Evolutionary conservation across 2,113 vertebrate genomes (phyloP).

Genomic region (Athene noctua): DNA sequence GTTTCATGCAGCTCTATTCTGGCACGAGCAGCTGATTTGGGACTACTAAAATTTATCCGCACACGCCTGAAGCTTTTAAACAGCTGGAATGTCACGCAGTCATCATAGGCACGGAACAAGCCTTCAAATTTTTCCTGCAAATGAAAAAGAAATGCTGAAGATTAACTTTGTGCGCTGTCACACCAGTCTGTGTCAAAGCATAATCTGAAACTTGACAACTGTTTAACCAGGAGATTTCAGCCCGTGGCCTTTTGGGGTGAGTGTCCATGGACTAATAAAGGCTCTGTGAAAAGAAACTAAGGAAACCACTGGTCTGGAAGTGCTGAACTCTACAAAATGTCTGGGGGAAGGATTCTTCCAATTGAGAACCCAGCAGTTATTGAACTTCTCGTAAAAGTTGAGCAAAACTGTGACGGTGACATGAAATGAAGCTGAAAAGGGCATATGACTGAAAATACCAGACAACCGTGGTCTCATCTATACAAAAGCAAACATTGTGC

Average conservation of each 20-base stretch:
- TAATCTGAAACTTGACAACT: background rate
- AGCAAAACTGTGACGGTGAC: background rate
- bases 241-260: background rate
- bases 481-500: background rate
- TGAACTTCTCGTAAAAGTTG: background rate
- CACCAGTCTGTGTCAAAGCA: background rate
- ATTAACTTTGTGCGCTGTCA: background rate
- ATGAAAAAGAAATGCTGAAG: background rate
- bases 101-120: constrained; percentile 83
- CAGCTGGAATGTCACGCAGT: constrained; percentile 85
- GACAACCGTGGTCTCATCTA: background rate
- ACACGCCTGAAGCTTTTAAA: constrained; percentile 90
- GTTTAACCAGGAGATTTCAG: background rate
- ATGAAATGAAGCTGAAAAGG: background rate
- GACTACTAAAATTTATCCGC: constrained; percentile 85
- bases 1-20: constrained; percentile 90
- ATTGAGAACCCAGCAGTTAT: background rate
- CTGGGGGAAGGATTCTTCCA: background rate
- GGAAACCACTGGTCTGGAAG: background rate
- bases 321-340: background rate
- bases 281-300: background rate
- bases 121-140: constrained; percentile 86
- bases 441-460: background rate
- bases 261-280: background rate
- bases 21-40: constrained; percentile 85